Conservation (phyloP, 2,113 vertebrate species). For the Poicephalus gulielmi region DNA sequence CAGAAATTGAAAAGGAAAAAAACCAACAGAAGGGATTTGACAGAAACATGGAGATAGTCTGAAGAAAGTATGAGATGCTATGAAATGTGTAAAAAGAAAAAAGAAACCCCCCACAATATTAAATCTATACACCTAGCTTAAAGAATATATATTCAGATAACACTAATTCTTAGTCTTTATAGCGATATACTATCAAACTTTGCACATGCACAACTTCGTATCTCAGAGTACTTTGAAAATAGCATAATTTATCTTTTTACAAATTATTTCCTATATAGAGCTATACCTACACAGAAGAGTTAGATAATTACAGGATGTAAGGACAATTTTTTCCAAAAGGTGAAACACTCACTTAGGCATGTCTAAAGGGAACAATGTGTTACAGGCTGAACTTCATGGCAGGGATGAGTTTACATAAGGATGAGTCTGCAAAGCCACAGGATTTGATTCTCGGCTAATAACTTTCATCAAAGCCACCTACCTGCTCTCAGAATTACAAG, state of each 20-base stretch:
- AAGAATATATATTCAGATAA: slow-evolving; percentile 36
- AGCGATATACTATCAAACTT: slow-evolving; percentile 26
- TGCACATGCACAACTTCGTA: slow-evolving; percentile 50
- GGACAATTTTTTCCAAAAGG: slow-evolving; percentile 27
- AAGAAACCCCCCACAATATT: neutral
- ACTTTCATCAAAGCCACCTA: neutral
- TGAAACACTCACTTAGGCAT: neutral
- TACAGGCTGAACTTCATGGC: neutral
- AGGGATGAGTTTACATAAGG: neutral
- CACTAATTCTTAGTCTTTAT: slow-evolving; percentile 9
- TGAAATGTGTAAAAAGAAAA: neutral
- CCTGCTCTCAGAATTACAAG: neutral
- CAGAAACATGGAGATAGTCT: neutral
- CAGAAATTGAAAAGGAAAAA: neutral
- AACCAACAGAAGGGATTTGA: neutral
- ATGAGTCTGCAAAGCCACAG: neutral
- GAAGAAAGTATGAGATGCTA: neutral
- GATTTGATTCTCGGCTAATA: slow-evolving; percentile 9
- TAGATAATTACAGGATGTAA: slow-evolving; percentile 57
- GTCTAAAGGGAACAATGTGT: slow-evolving; percentile 26
- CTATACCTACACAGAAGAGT: slow-evolving; percentile 40
- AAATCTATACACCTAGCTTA: neutral
- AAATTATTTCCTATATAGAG: slow-evolving; percentile 33
- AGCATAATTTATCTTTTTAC: slow-evolving; percentile 54
- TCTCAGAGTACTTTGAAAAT: slow-evolving; percentile 63